Conservation (phyloP, 2,113 vertebrate species). For the Hoplias malabaricus region DNA sequence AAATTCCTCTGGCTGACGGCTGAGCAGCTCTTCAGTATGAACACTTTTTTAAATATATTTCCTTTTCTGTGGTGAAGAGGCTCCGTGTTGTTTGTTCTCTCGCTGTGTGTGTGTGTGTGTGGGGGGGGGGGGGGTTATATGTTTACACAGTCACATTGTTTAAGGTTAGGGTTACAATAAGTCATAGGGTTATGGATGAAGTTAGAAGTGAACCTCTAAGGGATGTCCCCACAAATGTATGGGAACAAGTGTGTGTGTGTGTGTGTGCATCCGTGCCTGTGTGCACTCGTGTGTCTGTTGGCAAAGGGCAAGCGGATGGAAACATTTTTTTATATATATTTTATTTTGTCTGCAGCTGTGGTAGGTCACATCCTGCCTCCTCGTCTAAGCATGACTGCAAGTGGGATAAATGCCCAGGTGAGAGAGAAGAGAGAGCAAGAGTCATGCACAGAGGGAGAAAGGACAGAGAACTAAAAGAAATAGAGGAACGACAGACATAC, state of each 20-base stretch:
- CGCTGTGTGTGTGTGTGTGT: neutral
- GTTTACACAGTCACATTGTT: too few species aligned
- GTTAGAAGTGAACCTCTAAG: too few species aligned
- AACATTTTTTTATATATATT: slow-evolving; percentile 32
- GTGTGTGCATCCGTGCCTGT: too few species aligned
- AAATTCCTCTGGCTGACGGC: slow-evolving; percentile 85
- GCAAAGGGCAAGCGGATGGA: slow-evolving; percentile 29
- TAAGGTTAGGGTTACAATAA: too few species aligned
- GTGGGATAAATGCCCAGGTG: slow-evolving; percentile 24
- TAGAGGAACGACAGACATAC: neutral
- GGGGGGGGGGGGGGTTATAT: too few species aligned
- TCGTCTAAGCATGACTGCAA: slow-evolving; percentile 4
- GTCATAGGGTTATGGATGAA: too few species aligned
- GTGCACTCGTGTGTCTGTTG: too few species aligned
- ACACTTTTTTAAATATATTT: slow-evolving; percentile 96
- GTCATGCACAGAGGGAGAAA: neutral
- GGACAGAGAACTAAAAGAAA: neutral
- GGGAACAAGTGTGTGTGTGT: too few species aligned
- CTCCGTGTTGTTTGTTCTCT: slow-evolving; percentile 56
- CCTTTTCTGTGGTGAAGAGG: slow-evolving; percentile 94
- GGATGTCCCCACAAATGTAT: too few species aligned
- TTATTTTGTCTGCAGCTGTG: slow-evolving; percentile 45
- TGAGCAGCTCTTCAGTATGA: slow-evolving; percentile 88
- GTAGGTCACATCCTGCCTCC: slow-evolving; percentile 36
- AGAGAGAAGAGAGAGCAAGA: neutral